Conservation (phyloP, 2,888 invertebrate species). For the Pammene fasciana region DNA sequence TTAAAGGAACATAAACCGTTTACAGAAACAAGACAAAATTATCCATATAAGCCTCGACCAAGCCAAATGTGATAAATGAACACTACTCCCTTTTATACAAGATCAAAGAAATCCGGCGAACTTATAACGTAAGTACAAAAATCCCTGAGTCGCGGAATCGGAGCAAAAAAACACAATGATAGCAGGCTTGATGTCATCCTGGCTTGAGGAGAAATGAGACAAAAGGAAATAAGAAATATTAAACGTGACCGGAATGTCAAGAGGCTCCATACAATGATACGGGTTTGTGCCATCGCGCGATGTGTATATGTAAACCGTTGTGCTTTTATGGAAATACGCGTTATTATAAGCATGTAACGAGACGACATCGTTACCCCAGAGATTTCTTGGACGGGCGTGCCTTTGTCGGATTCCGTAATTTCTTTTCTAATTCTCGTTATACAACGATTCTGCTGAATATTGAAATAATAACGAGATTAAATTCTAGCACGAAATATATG, state of each 20-base stretch:
- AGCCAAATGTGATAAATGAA: slow-evolving; percentile 41
- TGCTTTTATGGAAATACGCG: slow-evolving; percentile 66
- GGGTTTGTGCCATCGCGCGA: slow-evolving; percentile 60
- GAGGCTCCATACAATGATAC: slow-evolving; percentile 68
- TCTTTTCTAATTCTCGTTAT: slow-evolving; percentile 24
- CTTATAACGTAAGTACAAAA: slow-evolving; percentile 50
- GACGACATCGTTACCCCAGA: slow-evolving; percentile 50
- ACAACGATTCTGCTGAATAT: background rate
- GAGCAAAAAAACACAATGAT: slow-evolving; percentile 65
- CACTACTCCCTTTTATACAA: slow-evolving; percentile 38
- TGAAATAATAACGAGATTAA: background rate
- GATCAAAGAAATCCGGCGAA: slow-evolving; percentile 44
- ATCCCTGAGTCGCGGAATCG: slow-evolving; percentile 53
- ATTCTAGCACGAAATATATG: background rate
- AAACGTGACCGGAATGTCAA: slow-evolving; percentile 78
- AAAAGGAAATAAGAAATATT: slow-evolving; percentile 82
- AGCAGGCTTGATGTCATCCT: slow-evolving; percentile 69
- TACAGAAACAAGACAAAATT: slow-evolving; percentile 22
- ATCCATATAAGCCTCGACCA: slow-evolving; percentile 37
- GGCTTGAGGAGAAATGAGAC: slow-evolving; percentile 78
- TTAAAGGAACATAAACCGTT: slow-evolving; percentile 20
- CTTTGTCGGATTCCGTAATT: slow-evolving; percentile 28
- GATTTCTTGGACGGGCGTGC: slow-evolving; percentile 55
- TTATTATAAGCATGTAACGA: slow-evolving; percentile 61
- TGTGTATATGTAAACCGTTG: slow-evolving; percentile 65